phyloP scores from a whole-genome alignment of 2,888 invertebrate species.

The Catocala sponsa region DNA sequence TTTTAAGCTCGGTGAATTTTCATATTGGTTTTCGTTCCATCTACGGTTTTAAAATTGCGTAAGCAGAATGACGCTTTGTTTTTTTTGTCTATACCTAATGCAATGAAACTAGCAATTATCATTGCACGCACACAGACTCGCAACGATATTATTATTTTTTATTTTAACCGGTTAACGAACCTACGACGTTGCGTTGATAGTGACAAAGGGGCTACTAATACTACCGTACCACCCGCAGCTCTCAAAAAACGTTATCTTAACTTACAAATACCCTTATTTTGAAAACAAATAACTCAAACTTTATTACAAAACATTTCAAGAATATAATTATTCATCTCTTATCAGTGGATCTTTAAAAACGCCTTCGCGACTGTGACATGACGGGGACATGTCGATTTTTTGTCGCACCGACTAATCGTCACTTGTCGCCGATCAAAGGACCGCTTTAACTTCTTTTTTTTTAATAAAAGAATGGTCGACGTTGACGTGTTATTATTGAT shows the following conservation, averaged over 20 bases:
- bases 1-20: not conserved
- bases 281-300: slow-evolving; percentile 42
- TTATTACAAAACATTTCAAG: slow-evolving; percentile 61
- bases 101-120: no score
- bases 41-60: no score
- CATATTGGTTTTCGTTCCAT: slow-evolving; percentile 1
- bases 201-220: not conserved
- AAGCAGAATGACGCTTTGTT: no score
- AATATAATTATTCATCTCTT: slow-evolving; percentile 74
- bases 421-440: slow-evolving; percentile 68
- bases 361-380: slow-evolving; percentile 69
- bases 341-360: slow-evolving; percentile 70
- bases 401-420: slow-evolving; percentile 77
- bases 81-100: no score
- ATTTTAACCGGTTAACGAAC: no score
- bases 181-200: no score
- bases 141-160: no score
- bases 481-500: slow-evolving; percentile 69
- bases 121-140: no score
- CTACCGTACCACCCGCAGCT: not conserved
- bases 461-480: slow-evolving; percentile 51
- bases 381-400: slow-evolving; percentile 79
- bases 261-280: slow-evolving; percentile 19
- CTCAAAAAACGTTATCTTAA: slow-evolving; percentile 18
- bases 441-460: slow-evolving; percentile 59